Evolutionary conservation across 2,888 invertebrate species (phyloP).

Genomic region (Rhagonycha lutea): DNA sequence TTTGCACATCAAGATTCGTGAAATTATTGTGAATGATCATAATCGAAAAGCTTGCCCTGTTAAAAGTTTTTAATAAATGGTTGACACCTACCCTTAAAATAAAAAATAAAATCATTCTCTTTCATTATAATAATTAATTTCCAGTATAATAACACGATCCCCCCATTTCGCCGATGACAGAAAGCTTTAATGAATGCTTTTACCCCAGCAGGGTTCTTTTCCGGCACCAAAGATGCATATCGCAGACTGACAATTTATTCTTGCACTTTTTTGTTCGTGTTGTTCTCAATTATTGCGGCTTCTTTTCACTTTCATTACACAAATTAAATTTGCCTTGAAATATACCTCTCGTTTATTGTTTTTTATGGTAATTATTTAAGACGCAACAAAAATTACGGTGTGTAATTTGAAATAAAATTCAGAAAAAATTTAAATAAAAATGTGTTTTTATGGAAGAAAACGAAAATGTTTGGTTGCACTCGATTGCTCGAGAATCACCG

Average conservation of each 20-base stretch:
- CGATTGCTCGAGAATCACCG: not conserved
- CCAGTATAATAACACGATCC: slow-evolving; percentile 21
- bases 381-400: not conserved
- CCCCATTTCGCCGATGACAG: slow-evolving; percentile 18
- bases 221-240: slow-evolving; percentile 20
- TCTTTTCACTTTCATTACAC: slow-evolving; percentile 22
- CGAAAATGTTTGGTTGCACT: not conserved
- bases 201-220: slow-evolving; percentile 21
- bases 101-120: not conserved
- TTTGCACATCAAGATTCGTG: too few relatives aligned
- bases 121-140: slow-evolving; percentile 24
- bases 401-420: not conserved
- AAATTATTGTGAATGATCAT: not conserved
- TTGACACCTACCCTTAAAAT: not conserved
- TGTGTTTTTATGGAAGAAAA: not conserved
- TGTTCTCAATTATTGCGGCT: slow-evolving; percentile 21
- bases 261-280: slow-evolving; percentile 21
- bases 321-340: slow-evolving; percentile 16
- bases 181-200: slow-evolving; percentile 23
- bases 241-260: slow-evolving; percentile 23
- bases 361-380: not conserved
- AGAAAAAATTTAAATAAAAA: not conserved
- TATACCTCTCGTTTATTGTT: slow-evolving; percentile 2
- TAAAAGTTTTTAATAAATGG: not conserved
- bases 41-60: not conserved